Conservation (phyloP, 2,888 invertebrate species). For the Cyaniris semiargus region DNA sequence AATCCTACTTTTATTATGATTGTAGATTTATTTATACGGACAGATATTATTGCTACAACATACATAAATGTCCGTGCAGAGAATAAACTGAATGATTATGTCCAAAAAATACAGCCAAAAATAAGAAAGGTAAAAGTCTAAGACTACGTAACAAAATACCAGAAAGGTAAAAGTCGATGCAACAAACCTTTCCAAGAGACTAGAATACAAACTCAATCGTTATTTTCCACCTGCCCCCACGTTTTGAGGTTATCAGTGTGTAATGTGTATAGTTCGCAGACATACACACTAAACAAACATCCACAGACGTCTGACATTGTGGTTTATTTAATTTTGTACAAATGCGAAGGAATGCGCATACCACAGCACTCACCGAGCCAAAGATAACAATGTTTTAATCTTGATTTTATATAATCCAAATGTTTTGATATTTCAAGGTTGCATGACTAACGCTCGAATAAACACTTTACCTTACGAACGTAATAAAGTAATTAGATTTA, state of each 20-base stretch:
- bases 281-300: background rate
- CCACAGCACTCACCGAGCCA: background rate
- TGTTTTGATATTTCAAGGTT: conserved; percentile 1
- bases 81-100: no score
- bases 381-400: conserved; percentile 4
- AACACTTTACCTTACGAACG: background rate
- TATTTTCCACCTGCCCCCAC: conserved; percentile 9
- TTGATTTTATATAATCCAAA: conserved; percentile 9
- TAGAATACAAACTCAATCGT: background rate
- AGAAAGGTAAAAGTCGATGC: background rate
- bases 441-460: background rate
- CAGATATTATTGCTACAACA: no score
- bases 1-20: no score
- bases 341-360: conserved; percentile 9
- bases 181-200: background rate
- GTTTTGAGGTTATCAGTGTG: background rate
- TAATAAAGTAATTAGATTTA: background rate
- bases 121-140: no score
- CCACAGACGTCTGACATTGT: background rate
- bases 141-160: no score
- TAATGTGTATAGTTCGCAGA: background rate
- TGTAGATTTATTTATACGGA: no score
- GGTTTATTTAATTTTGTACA: conserved; percentile 11
- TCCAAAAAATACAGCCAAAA: no score
- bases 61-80: no score